Evolutionary conservation across 2,888 invertebrate genomes (phyloP), one percentile per base, ranked within the genome.

Genomic region (Bombylius discolor): DNA sequence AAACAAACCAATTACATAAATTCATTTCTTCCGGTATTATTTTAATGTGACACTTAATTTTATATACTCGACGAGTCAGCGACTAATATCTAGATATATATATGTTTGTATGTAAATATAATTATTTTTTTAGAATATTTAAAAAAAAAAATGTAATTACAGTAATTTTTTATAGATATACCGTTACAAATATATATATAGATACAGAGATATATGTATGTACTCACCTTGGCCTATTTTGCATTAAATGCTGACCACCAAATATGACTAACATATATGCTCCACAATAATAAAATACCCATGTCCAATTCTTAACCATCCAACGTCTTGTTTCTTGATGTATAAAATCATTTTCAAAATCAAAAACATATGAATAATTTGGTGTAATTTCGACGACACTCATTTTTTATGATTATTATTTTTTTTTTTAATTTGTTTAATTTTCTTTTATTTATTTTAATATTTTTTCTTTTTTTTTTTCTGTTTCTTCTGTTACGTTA

Each of bases 261-360:
- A 95, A 97, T 67, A 99, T 92, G 61, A 94, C 80, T 61, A 92
- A 81, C 85, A 98, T 90, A 74, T 99, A 99, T 63, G 89, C 79
- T 62, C 89, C 90, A 62, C 89, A 82, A 56, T 77, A 79, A 63
- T 93, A 92, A 76, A 95, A 92, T 56, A 90, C 89, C 70, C 88
- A 84, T 57, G 90, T 92, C 98, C 98, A 98, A 75, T 98, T 92
- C 67, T 89, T 85, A 63, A 86, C 83, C 94, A 98, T 97, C 94
- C 96, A 97, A 76, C 85, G 84, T 70, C 88, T 83, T 65, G 90
- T 89, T 65, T 87, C 83, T 67, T 87, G 82, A 70, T 94, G 91
- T 69, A 90, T 89, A 75, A 96, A 98, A 70, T 90, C 87, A 71
- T 88, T 87, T 77, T 98, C 98, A 70, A 97, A 96, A 68, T 91